Percentiles rank a stretch among this genome's conserved stretches.
These are phyloP conservation scores for Malacoctenus gilli DNA, from an alignment of 2,797 vertebrate genomes.

Conservation along the genomic window DNA sequence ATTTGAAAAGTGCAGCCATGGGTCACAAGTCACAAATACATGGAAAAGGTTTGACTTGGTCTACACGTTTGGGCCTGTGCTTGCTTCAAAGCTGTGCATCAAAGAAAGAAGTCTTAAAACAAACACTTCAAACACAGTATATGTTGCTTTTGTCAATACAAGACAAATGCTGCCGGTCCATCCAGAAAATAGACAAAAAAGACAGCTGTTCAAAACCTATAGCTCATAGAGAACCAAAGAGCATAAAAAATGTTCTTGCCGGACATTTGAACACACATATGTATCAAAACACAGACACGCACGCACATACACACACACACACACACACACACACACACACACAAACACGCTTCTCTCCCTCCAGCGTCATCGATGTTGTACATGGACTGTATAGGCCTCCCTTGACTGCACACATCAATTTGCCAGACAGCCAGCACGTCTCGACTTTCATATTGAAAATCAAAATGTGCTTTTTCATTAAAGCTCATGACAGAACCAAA, in stretches of 20 bases:
- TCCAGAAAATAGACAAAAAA: too few species aligned
- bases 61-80: too few species aligned
- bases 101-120: too few species aligned
- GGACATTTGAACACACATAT: too few species aligned
- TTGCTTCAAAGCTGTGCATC: too few species aligned
- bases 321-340: constrained; percentile 2
- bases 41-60: too few species aligned
- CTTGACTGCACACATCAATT: constrained; percentile 58
- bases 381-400: constrained; percentile 37
- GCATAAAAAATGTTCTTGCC: neutral
- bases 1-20: too few species aligned
- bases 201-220: neutral
- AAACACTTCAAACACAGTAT: too few species aligned
- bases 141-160: too few species aligned
- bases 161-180: too few species aligned
- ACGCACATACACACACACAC: neutral
- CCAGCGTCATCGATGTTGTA: constrained; percentile 25
- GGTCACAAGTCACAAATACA: too few species aligned
- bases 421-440: constrained; percentile 39
- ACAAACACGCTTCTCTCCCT: neutral
- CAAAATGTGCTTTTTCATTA: constrained; percentile 62
- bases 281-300: neutral
- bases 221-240: neutral
- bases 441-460: constrained; percentile 51
- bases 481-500: constrained; percentile 42